Evolutionary conservation across 2,888 invertebrate species (phyloP).

Genomic region (Luperina nickerlii): DNA sequence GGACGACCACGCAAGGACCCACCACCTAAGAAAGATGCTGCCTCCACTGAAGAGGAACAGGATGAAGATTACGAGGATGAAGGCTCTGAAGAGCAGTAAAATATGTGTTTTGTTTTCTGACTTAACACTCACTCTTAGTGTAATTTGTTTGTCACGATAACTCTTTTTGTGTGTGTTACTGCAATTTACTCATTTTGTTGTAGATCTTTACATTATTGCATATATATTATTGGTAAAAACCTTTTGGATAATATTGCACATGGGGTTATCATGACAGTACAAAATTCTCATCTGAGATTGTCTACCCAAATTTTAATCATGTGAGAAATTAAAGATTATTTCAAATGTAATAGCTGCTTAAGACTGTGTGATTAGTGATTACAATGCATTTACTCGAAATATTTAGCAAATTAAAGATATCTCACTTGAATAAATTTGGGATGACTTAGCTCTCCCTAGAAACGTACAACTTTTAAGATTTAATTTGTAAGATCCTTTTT

Average conservation of each 20-base stretch:
- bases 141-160: conserved; percentile 88
- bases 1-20: conserved; percentile 88
- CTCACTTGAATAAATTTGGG: conserved; percentile 86
- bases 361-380: conserved; percentile 76
- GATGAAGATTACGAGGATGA: conserved; percentile 89
- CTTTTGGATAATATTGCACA: conserved; percentile 64
- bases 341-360: conserved; percentile 53
- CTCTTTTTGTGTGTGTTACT: conserved; percentile 75
- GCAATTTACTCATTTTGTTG: conserved; percentile 73
- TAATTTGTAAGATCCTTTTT: conserved; percentile 87
- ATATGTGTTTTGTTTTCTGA: conserved; percentile 73
- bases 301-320: conserved; percentile 84
- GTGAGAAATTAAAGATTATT: conserved; percentile 75
- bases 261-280: conserved; percentile 85
- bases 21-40: conserved; percentile 88
- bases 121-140: conserved; percentile 84
- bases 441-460: conserved; percentile 86
- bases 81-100: conserved; percentile 88
- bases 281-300: conserved; percentile 84
- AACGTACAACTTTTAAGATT: conserved; percentile 88
- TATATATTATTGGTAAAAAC: conserved; percentile 56
- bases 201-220: conserved; percentile 70
- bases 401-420: conserved; percentile 71
- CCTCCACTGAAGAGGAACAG: conserved; percentile 87
- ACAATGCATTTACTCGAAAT: conserved; percentile 81